These are phyloP conservation scores for Pseudomugil gertrudae DNA, from an alignment of 2,797 vertebrate species.

Conservation along the genomic window DNA sequence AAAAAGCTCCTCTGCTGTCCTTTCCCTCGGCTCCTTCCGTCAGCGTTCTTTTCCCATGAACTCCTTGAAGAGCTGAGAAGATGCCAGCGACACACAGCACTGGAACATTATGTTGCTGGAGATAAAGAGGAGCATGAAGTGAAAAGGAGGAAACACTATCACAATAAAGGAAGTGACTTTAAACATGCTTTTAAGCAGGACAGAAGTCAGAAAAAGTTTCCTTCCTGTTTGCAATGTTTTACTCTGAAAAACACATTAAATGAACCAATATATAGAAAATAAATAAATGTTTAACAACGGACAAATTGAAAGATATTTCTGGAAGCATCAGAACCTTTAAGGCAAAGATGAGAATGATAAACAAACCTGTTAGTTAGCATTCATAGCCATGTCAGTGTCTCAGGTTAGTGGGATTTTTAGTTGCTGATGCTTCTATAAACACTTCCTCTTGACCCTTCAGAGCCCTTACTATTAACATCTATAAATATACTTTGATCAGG, in stretches of 20 bases:
- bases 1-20: conserved; percentile 31
- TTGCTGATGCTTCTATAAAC: conserved; percentile 38
- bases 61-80: conserved; percentile 50
- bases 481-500: neutral
- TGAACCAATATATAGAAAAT: too few species aligned
- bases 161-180: conserved; percentile 47
- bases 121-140: conserved; percentile 34
- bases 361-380: neutral
- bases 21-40: conserved; percentile 49
- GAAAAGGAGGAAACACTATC: conserved; percentile 52
- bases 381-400: neutral
- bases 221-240: neutral
- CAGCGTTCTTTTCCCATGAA: conserved; percentile 57
- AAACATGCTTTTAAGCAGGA: neutral
- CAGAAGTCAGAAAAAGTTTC: neutral
- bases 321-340: conserved; percentile 1
- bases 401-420: conserved; percentile 17
- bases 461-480: neutral
- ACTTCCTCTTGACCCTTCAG: conserved; percentile 37
- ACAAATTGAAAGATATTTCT: neutral
- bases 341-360: neutral
- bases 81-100: conserved; percentile 45
- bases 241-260: neutral
- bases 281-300: neutral
- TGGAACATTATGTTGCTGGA: conserved; percentile 26